Base-by-base conservation (phyloP, 2,888 invertebrate genomes). In the Caenorhabditis doughertyi region DNA sequence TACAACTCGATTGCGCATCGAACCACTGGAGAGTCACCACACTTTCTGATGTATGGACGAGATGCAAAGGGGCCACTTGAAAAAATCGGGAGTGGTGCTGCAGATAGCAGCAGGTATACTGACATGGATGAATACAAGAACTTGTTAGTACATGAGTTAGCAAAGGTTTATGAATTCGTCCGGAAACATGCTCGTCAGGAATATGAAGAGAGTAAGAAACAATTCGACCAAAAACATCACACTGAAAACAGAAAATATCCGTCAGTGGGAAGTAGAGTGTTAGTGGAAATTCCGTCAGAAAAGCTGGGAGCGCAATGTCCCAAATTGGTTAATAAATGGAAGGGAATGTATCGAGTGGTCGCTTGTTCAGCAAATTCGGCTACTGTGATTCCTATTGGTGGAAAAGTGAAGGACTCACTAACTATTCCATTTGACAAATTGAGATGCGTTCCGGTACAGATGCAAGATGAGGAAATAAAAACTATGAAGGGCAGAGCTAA, bases 251-350 rank as follows among this genome's bases (percentile, higher is more conserved):
- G 27, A 13, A 23, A 7, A 25, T 67, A 35, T 39, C 68, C 76
- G 4, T 13, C 25, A 32, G 44, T 47, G 2, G 76, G 76, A 23
- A 47, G 44, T 18, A 8, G 76, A 8, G 67, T 76, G n/a, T 39
- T 58, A 1, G 25, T 76, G 35, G 49, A 58, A 23, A 60, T 76
- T 8, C 76, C 76, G 2, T 35, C 64, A 8, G 76, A 67, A 23
- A 68, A 47, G 29, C 9, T 44, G 18, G 35, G 60, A 3, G 32
- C 49, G 11, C 29, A 25, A 49, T 29, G 51, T 53, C 77, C 77
- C 9, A 77, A 77, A 51, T 16, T 77, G 13, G 23, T 49, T 1
- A 65, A 62, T 42, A 60, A 70, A 9, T 49, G 67, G 58, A 16
- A 16, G 13, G 76, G 76, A 27, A 55, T 56, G 23, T 76, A 49